Evolutionary conservation across 2,888 invertebrate species (phyloP).

Genomic region (Polia nebulosa): DNA sequence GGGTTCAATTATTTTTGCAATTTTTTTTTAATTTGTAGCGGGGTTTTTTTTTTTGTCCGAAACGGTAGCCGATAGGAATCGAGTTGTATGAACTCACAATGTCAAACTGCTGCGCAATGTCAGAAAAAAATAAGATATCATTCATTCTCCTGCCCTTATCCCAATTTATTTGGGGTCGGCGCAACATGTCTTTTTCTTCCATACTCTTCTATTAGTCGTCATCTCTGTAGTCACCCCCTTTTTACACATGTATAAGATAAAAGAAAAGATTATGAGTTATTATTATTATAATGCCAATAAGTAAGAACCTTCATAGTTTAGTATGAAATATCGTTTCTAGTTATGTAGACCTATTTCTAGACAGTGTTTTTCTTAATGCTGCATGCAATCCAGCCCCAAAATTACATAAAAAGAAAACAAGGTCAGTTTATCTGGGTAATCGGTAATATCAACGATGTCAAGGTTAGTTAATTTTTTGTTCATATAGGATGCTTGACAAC

Average conservation of each 20-base stretch:
- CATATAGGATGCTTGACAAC: conserved; percentile 22
- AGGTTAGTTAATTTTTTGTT: conserved; percentile 17
- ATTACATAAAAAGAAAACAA: conserved; percentile 30
- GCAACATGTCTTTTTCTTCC: too few relatives aligned
- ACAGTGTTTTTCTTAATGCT: conserved; percentile 10
- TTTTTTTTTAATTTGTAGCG: neutral
- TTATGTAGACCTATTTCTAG: conserved; percentile 20
- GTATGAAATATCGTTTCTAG: conserved; percentile 18
- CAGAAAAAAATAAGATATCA: conserved; percentile 10
- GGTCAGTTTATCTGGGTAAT: conserved; percentile 27
- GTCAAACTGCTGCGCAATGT: conserved; percentile 22
- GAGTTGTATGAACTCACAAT: conserved; percentile 6
- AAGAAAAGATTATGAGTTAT: conserved; percentile 15
- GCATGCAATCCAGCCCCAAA: conserved; percentile 25
- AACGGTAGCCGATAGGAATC: neutral
- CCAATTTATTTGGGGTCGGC: too few relatives aligned
- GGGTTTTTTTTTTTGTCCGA: neutral
- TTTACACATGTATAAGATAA: too few relatives aligned
- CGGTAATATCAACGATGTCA: conserved; percentile 18
- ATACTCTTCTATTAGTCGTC: too few relatives aligned
- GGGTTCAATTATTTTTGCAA: too few relatives aligned
- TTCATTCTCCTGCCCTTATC: too few relatives aligned
- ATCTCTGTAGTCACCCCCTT: too few relatives aligned
- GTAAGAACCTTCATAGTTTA: conserved; percentile 15
- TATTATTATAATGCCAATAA: conserved; percentile 22